A percentile compares a stretch with the other conserved stretches of the same genome.
Conservation (phyloP, 2,888 invertebrate species). For the Dolomedes plantarius region DNA sequence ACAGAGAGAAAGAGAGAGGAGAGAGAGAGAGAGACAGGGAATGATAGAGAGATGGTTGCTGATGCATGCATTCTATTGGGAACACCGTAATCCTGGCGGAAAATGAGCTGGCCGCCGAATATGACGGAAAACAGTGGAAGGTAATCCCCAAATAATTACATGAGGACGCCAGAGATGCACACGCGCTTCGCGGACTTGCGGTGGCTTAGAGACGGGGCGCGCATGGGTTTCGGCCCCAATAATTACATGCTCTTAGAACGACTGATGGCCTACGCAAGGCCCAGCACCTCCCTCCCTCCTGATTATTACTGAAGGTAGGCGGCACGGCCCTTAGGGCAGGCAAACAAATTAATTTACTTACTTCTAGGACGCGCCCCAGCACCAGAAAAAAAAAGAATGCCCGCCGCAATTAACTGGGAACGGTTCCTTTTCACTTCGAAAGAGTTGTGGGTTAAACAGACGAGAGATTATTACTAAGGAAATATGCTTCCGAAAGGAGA, state of each 20-base stretch:
- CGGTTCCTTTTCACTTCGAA: conserved; percentile 12
- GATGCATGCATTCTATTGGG: conserved; percentile 70
- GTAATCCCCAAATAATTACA: conserved; percentile 72
- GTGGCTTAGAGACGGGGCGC: conserved; percentile 70
- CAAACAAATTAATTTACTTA: conserved; percentile 71
- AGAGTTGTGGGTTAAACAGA: neutral
- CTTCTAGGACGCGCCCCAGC: conserved; percentile 31
- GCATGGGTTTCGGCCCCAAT: conserved; percentile 43
- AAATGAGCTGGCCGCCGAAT: conserved; percentile 70
- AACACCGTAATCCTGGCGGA: conserved; percentile 70
- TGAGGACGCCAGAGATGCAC: conserved; percentile 67
- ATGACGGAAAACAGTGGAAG: conserved; percentile 68
- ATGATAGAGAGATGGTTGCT: conserved; percentile 62
- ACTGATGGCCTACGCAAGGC: conserved; percentile 64
- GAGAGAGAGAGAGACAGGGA: conserved; percentile 22
- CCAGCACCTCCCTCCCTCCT: conserved; percentile 48
- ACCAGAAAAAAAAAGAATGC: conserved; percentile 7
- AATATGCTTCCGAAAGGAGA: conserved; percentile 7
- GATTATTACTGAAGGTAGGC: conserved; percentile 55
- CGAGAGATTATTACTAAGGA: conserved; percentile 17
- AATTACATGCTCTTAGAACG: conserved; percentile 71
- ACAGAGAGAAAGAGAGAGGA: conserved; percentile 28
- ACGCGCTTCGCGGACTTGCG: conserved; percentile 70
- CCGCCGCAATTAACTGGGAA: conserved; percentile 10
- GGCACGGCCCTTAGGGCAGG: conserved; percentile 57